phyloP scores from a whole-genome alignment of 2,113 vertebrate species.

The Apteryx owenii region DNA sequence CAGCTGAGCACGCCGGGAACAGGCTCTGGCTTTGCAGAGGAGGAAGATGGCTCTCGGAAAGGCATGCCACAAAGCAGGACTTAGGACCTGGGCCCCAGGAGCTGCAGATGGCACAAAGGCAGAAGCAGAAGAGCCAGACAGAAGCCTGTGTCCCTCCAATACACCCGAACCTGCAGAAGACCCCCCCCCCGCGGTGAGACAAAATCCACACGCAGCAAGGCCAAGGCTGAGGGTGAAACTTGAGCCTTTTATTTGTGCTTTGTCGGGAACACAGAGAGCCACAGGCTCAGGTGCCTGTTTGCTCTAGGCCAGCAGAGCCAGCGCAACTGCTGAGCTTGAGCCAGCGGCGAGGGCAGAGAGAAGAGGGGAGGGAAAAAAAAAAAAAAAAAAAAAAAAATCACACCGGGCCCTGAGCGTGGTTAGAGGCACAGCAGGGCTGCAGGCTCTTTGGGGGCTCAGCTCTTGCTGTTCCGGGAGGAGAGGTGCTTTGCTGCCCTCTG shows the following conservation, averaged over 20 bases:
- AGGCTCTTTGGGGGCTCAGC: too few relatives aligned
- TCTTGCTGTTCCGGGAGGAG: neutral
- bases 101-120: rapidly evolving
- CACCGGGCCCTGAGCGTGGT: neutral
- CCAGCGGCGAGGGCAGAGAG: neutral
- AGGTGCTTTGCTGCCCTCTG: too few relatives aligned
- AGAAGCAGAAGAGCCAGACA: neutral
- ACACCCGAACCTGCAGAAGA: neutral
- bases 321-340: neutral
- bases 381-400: too few relatives aligned
- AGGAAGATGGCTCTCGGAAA: neutral
- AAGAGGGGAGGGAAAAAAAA: neutral
- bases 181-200: neutral
- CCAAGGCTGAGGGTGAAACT: constrained; percentile 36
- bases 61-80: neutral
- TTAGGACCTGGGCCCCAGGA: rapidly evolving
- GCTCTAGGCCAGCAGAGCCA: neutral
- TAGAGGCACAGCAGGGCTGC: neutral
- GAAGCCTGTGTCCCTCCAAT: neutral
- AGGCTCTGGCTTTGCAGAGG: neutral
- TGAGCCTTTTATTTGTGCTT: constrained; percentile 62
- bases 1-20: neutral
- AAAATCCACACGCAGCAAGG: neutral
- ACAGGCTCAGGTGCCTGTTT: neutral
- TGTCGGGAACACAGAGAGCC: neutral